Evolutionary conservation across 2,797 vertebrate species (phyloP).

Genomic region (Siniperca undulata): DNA sequence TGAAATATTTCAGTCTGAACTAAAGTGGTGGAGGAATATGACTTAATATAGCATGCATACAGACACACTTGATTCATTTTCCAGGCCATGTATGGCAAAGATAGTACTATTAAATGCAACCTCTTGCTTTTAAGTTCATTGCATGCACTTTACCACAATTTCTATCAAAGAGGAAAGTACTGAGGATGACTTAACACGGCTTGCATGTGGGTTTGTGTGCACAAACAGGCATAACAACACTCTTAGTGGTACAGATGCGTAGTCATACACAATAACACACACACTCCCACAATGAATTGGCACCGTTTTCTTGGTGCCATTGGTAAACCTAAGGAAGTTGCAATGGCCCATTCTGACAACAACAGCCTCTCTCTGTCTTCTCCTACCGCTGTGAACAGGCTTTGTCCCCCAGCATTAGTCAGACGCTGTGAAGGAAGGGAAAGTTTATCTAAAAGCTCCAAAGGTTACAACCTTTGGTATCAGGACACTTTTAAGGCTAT

Average conservation of each 20-base stretch:
- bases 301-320: constrained; percentile 44
- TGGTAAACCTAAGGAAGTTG: constrained; percentile 52
- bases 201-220: constrained; percentile 6
- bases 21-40: constrained; percentile 6
- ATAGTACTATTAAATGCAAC: neutral
- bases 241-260: constrained; percentile 14
- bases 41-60: neutral
- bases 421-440: constrained; percentile 66
- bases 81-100: neutral
- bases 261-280: constrained; percentile 32
- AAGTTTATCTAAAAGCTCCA: constrained; percentile 66
- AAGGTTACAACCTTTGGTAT: constrained; percentile 64
- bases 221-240: neutral
- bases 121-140: constrained; percentile 9
- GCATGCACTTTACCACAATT: constrained; percentile 18
- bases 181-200: constrained; percentile 29
- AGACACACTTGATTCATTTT: constrained; percentile 8
- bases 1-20: neutral
- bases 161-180: neutral
- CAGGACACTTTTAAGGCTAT: constrained; percentile 55
- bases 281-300: constrained; percentile 50
- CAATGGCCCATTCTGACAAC: constrained; percentile 47
- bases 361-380: constrained; percentile 58
- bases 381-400: constrained; percentile 24
- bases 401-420: constrained; percentile 55